phyloP scores from a whole-genome alignment of 2,113 vertebrate genomes.

The Nycticryphes semicollaris region DNA sequence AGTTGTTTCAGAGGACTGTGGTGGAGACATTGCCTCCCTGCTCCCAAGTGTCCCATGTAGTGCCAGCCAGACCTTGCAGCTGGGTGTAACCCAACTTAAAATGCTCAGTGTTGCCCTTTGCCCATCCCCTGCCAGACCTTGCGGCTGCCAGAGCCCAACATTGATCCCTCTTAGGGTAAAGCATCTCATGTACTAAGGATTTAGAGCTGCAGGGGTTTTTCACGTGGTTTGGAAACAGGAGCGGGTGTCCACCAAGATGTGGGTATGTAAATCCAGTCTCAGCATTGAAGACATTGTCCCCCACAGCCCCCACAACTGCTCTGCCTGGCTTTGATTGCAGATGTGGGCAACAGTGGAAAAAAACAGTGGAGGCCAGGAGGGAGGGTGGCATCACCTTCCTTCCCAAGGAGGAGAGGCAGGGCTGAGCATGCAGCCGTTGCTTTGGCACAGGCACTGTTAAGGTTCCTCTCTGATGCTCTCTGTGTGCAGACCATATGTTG shows the following conservation, averaged over 20 bases:
- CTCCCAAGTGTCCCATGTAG: rapidly evolving
- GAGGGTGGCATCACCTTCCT: neutral
- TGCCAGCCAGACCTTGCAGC: neutral
- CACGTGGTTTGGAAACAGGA: neutral
- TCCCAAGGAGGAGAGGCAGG: neutral
- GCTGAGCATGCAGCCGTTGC: neutral
- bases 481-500: neutral
- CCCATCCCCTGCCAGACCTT: neutral
- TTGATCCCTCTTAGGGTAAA: rapidly evolving
- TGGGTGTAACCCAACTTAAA: neutral
- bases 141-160: neutral
- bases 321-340: neutral
- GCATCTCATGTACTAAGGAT: rapidly evolving
- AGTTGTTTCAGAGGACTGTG: neutral
- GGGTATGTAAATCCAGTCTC: neutral
- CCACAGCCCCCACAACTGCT: neutral
- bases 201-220: neutral
- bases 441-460: neutral
- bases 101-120: neutral
- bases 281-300: neutral
- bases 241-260: neutral
- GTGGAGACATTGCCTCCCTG: rapidly evolving
- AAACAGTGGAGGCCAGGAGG: neutral
- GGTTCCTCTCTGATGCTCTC: neutral
- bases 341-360: neutral